These are phyloP conservation scores for Drosophila mimetica DNA, from an alignment of 2,888 invertebrate species.

Conservation along the genomic window DNA sequence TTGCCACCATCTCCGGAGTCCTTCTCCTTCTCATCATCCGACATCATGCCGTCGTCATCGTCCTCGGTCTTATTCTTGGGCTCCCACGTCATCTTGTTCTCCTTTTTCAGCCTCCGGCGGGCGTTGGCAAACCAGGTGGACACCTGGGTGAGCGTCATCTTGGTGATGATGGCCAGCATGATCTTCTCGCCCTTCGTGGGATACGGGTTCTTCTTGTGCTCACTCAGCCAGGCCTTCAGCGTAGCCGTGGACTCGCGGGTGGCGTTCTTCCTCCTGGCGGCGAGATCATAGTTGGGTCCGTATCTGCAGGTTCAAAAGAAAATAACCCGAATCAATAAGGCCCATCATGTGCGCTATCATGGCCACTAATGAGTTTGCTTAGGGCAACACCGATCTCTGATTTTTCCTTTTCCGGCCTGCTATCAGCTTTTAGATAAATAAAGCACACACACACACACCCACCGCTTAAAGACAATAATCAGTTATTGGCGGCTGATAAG, in stretches of 20 bases:
- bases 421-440: conserved; percentile 26
- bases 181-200: conserved; percentile 98
- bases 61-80: conserved; percentile 96
- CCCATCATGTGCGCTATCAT: conserved; percentile 16
- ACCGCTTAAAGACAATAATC: conserved; percentile 36
- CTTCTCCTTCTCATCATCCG: conserved; percentile 94
- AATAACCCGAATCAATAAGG: conserved; percentile 35
- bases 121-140: conserved; percentile 99
- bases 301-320: conserved; percentile 87
- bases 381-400: conserved; percentile 6
- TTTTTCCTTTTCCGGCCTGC: conserved; percentile 14
- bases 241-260: conserved; percentile 98
- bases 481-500: conserved; percentile 30
- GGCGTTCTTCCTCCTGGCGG: conserved; percentile 97
- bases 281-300: conserved; percentile 97
- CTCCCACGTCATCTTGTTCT: conserved; percentile 99
- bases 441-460: conserved; percentile 8
- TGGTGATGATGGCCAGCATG: conserved; percentile 97
- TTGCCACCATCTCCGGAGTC: conserved; percentile 89
- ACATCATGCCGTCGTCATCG: conserved; percentile 93
- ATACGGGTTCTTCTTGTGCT: conserved; percentile 98
- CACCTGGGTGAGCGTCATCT: conserved; percentile 97
- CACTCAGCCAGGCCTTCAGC: conserved; percentile 98
- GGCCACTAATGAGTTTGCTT: conserved; percentile 42
- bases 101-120: conserved; percentile 95